A percentile compares a stretch with the other conserved stretches of the same genome.
Conservation (phyloP, 92 coral and sea anemone genomes). For the Bergia puertoricense region DNA sequence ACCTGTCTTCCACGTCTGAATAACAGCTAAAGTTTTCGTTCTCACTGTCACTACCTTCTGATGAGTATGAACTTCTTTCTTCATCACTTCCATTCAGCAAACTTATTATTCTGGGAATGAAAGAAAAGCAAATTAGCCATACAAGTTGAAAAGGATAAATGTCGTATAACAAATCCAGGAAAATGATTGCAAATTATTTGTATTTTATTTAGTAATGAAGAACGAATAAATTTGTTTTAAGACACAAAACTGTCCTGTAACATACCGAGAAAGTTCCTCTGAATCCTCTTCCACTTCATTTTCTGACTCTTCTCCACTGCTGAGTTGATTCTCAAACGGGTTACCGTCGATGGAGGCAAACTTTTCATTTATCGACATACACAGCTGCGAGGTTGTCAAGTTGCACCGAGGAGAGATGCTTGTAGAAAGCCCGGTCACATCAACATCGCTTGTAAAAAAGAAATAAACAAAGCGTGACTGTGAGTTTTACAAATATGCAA, state of each 20-base stretch:
- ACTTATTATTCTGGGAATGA: no score
- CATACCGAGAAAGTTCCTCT: constrained; percentile 15
- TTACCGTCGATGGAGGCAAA: not conserved
- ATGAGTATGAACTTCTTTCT: no score
- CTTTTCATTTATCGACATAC: constrained; percentile 2
- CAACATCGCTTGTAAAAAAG: not conserved
- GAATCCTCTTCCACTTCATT: constrained; percentile 21
- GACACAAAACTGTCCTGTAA: not conserved
- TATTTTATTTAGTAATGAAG: not conserved
- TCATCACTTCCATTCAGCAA: no score
- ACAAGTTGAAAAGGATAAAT: no score
- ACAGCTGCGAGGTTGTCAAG: constrained; percentile 9
- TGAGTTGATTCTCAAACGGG: constrained; percentile 3
- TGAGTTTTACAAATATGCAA: not conserved
- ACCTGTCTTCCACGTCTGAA: no score
- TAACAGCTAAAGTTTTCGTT: no score
- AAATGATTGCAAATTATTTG: no score
- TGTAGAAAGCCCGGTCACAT: constrained; percentile 22
- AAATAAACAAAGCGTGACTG: not conserved
- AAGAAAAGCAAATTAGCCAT: no score
- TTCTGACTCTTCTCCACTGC: constrained; percentile 18
- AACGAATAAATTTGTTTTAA: constrained; percentile 1
- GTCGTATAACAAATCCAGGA: no score
- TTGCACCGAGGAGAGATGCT: constrained; percentile 19
- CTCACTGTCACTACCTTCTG: no score